Evolutionary conservation across 1,140 invertebrate species (phyloP).

Genomic region (Ceratina calcarata): DNA sequence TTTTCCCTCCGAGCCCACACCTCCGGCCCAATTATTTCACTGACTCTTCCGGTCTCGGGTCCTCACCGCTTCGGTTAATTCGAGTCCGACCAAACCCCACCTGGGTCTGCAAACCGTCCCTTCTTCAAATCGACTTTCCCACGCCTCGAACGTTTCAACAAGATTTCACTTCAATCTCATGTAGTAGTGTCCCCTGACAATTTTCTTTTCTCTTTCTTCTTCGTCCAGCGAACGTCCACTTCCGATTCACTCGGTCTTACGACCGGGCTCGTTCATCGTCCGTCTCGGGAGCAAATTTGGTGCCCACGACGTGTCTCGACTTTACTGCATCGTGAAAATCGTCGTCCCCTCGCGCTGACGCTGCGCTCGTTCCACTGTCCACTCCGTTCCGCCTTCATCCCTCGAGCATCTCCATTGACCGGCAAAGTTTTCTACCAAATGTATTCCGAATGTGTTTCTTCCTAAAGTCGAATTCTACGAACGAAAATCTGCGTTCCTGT

Average conservation of each 20-base stretch:
- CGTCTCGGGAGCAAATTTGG: neutral
- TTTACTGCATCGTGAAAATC: neutral
- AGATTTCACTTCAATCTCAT: neutral
- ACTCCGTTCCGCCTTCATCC: neutral
- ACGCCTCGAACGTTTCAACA: neutral
- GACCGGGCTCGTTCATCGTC: neutral
- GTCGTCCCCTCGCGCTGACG: slow-evolving; percentile 9
- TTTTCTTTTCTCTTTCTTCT: neutral
- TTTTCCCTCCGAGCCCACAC: neutral
- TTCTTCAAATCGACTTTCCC: neutral
- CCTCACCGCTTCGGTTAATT: neutral
- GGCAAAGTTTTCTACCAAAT: too few species aligned
- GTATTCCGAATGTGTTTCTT: too few species aligned
- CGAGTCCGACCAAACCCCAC: too few species aligned
- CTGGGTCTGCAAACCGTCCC: neutral
- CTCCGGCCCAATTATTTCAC: slow-evolving; percentile 9
- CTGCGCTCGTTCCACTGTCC: slow-evolving; percentile 15
- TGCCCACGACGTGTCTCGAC: slow-evolving; percentile 8
- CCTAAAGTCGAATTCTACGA: too few species aligned
- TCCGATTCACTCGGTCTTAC: slow-evolving; percentile 1
- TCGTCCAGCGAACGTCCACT: neutral
- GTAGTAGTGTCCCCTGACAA: neutral
- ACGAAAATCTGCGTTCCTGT: too few species aligned
- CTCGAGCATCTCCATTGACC: too few species aligned
- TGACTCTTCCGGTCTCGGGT: neutral